A percentile compares a stretch with the other conserved stretches of the same genome.
Evolutionary conservation across 1,140 invertebrate species (phyloP).

Genomic region (Saccostrea echinata): DNA sequence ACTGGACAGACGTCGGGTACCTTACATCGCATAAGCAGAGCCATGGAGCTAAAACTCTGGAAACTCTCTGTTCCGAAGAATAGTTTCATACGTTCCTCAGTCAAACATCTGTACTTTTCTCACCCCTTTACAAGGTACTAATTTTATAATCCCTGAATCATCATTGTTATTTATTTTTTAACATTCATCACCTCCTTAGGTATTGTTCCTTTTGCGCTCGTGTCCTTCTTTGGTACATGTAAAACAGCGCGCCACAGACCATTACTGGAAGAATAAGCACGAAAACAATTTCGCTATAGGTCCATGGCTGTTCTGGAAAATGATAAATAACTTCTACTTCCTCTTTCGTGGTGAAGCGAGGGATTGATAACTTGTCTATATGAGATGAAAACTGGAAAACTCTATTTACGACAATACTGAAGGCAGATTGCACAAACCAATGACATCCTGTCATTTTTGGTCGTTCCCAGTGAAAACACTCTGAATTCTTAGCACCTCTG

Average conservation of each 20-base stretch:
- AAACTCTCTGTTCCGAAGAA: too few species aligned
- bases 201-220: not conserved
- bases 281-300: slow-evolving; percentile 60
- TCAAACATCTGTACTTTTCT: not conserved
- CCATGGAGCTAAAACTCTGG: too few species aligned
- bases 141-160: too few species aligned
- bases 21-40: too few species aligned
- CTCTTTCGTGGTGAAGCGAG: slow-evolving; percentile 43
- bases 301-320: slow-evolving; percentile 64
- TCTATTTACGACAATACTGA: slow-evolving; percentile 72
- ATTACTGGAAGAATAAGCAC: slow-evolving; percentile 51
- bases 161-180: too few species aligned
- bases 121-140: too few species aligned
- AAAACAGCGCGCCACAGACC: slow-evolving; percentile 45
- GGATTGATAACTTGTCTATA: slow-evolving; percentile 60
- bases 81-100: not conserved
- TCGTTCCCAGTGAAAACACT: slow-evolving; percentile 70
- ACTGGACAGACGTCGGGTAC: too few species aligned
- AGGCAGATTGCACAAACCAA: slow-evolving; percentile 72
- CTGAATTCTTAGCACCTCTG: slow-evolving; percentile 60
- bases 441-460: slow-evolving; percentile 75
- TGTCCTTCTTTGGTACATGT: slow-evolving; percentile 20
- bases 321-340: slow-evolving; percentile 55
- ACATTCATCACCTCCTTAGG: not conserved
- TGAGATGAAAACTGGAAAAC: slow-evolving; percentile 65